Conservation (phyloP, 2,113 vertebrate species). For the Tricholaema leucomelas region DNA sequence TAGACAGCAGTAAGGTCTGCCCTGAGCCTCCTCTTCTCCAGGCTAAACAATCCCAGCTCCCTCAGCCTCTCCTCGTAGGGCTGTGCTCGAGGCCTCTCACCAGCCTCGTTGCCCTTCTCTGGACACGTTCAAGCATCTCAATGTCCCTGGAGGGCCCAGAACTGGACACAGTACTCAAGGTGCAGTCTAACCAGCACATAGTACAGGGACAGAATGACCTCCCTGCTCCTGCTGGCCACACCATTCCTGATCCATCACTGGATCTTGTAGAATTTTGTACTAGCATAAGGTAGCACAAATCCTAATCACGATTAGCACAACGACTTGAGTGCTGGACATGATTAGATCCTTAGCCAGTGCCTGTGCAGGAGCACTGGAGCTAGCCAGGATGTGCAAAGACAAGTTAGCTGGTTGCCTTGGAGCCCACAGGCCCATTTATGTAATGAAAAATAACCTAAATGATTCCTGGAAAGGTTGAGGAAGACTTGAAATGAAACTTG, state of each 20-base stretch:
- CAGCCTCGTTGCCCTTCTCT: too few species aligned
- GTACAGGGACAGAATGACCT: too few species aligned
- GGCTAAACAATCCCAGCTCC: too few species aligned
- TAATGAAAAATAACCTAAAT: background rate
- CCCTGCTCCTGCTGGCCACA: too few species aligned
- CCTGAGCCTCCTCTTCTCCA: too few species aligned
- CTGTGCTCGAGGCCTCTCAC: too few species aligned
- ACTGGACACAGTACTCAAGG: too few species aligned
- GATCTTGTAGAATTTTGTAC: background rate
- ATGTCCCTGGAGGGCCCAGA: too few species aligned
- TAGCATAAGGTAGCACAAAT: background rate
- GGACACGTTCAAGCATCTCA: too few species aligned
- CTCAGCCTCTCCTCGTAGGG: too few species aligned
- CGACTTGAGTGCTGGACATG: accelerated
- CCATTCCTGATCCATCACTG: background rate
- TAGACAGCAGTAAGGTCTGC: too few species aligned
- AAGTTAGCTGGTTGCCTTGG: background rate
- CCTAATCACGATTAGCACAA: accelerated
- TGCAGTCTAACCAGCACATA: too few species aligned
- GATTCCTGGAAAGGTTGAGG: background rate
- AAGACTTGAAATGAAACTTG: background rate
- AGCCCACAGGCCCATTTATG: background rate
- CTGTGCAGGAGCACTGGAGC: background rate
- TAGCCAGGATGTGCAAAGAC: background rate
- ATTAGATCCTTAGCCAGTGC: background rate